Percentiles rank a stretch among this genome's conserved stretches.
Evolutionary conservation across 2,113 vertebrate genomes (phyloP).

Genomic region (Barnardius zonarius): DNA sequence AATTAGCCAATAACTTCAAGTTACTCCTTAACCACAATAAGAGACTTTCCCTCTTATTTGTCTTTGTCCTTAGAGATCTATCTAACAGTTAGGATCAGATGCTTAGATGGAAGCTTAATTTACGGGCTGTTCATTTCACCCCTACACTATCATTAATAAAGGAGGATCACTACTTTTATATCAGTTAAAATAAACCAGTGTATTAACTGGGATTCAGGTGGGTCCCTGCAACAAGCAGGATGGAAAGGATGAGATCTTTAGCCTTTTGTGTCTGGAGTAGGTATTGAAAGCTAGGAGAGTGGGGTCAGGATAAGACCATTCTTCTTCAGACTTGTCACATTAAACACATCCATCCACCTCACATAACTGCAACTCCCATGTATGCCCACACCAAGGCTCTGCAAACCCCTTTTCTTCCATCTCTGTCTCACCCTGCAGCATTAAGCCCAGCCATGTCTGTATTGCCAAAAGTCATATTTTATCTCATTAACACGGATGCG

Average conservation of each 20-base stretch:
- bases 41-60: neutral
- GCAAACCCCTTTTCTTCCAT: neutral
- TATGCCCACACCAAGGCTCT: fast-evolving
- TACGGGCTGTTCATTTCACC: neutral
- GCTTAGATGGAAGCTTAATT: neutral
- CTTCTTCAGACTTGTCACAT: neutral
- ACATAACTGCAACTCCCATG: neutral
- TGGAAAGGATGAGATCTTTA: neutral
- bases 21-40: neutral
- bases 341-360: neutral
- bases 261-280: neutral
- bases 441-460: neutral
- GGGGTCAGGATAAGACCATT: neutral
- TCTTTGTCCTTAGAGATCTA: neutral
- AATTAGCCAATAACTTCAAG: neutral
- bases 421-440: neutral
- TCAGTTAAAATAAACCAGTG: neutral
- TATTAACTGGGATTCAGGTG: neutral
- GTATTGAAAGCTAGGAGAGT: neutral
- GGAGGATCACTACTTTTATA: neutral
- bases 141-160: neutral
- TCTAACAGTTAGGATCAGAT: neutral
- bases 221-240: neutral
- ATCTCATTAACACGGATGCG: neutral
- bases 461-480: neutral